Evolutionary conservation across 2,797 vertebrate species (phyloP).

Genomic region (Acestrorhynchus altus): DNA sequence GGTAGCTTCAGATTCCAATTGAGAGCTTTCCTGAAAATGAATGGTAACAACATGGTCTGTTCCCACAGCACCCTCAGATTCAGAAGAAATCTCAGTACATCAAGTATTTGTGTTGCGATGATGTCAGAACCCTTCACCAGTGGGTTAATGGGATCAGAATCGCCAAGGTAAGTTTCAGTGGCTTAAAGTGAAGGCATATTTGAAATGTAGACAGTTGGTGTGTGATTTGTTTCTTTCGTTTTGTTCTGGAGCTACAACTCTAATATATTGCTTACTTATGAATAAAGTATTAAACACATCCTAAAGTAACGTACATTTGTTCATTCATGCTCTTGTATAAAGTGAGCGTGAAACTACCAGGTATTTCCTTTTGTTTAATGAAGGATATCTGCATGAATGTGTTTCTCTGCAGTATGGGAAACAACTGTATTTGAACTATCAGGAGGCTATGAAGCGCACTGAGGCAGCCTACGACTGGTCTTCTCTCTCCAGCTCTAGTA

Average conservation of each 20-base stretch:
- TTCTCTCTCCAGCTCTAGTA: slow-evolving; percentile 94
- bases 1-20: neutral
- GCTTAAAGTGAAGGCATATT: neutral
- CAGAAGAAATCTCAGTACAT: slow-evolving; percentile 99
- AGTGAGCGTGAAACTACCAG: neutral
- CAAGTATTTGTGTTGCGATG: slow-evolving; percentile 97
- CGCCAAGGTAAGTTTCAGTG: slow-evolving; percentile 83
- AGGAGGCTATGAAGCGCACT: slow-evolving; percentile 95
- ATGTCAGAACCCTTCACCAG: slow-evolving; percentile 94
- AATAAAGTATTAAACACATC: no score
- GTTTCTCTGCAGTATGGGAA: slow-evolving; percentile 87
- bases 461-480: slow-evolving; percentile 97
- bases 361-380: neutral
- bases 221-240: neutral
- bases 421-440: slow-evolving; percentile 94
- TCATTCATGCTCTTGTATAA: neutral
- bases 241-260: neutral
- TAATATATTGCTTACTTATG: no score
- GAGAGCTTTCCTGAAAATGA: neutral
- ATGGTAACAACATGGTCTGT: neutral
- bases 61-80: slow-evolving; percentile 93
- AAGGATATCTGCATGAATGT: neutral
- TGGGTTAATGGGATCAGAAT: slow-evolving; percentile 98
- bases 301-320: no score
- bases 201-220: neutral